These are phyloP conservation scores for Galerucella calmariensis DNA, from an alignment of 2,888 invertebrate genomes.

Conservation along the genomic window DNA sequence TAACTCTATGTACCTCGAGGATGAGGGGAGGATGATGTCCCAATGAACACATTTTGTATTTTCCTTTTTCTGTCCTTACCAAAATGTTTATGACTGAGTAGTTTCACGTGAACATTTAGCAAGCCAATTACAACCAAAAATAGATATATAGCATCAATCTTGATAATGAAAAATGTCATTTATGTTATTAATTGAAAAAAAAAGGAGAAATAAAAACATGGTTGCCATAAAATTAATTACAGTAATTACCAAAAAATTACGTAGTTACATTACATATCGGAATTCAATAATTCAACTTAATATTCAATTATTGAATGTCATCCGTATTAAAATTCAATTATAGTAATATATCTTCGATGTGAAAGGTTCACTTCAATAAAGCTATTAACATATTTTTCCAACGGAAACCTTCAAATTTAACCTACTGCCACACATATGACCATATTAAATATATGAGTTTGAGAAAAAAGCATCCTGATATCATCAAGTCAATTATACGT, in stretches of 20 bases:
- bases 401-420: constrained; percentile 12
- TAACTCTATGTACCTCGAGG: no score
- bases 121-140: neutral
- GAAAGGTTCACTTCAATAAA: constrained; percentile 16
- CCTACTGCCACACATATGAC: constrained; percentile 17
- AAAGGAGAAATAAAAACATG: neutral
- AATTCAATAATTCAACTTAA: neutral
- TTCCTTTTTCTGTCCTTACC: no score
- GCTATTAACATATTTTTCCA: constrained; percentile 9
- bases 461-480: neutral
- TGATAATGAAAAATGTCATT: neutral
- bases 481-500: neutral
- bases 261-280: neutral
- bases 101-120: neutral
- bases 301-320: neutral
- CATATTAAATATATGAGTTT: neutral
- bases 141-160: neutral
- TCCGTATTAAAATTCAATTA: constrained; percentile 14
- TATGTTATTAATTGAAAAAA: neutral
- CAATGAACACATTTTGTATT: no score
- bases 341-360: constrained; percentile 11
- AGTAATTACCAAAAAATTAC: neutral
- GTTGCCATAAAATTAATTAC: neutral
- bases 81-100: no score
- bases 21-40: no score